A percentile compares a stretch with the other conserved stretches of the same genome.
Evolutionary conservation across 2,888 invertebrate species (phyloP).

Genomic region (Empis livida): DNA sequence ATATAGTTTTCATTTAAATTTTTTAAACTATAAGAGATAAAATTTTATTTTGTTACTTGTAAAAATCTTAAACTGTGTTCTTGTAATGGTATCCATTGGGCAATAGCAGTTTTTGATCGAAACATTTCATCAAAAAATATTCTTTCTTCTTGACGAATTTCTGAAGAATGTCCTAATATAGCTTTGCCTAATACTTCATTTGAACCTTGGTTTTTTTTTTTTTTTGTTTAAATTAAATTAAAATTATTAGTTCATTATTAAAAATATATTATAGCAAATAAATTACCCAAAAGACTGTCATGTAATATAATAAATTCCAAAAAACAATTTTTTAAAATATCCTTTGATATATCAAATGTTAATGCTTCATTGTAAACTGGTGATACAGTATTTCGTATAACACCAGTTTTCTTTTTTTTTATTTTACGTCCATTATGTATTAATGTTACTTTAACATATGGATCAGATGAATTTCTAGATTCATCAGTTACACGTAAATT

Average conservation of each 20-base stretch:
- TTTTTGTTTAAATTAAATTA: too few species aligned
- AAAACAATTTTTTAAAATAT: constrained; percentile 40
- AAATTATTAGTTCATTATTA: too few species aligned
- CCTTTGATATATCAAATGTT: constrained; percentile 76
- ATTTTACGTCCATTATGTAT: constrained; percentile 78
- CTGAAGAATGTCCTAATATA: constrained; percentile 38
- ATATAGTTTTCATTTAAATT: too few species aligned
- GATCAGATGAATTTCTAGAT: constrained; percentile 81
- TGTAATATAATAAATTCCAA: constrained; percentile 48
- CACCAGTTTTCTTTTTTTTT: constrained; percentile 87
- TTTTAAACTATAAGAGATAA: too few species aligned
- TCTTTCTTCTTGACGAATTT: constrained; percentile 36
- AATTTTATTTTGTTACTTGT: too few species aligned
- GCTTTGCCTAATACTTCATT: constrained; percentile 42
- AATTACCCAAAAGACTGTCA: constrained; percentile 43
- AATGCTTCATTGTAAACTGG: constrained; percentile 90
- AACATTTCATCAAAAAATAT: constrained; percentile 44
- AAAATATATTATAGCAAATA: background rate
- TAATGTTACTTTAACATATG: constrained; percentile 85
- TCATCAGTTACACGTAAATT: constrained; percentile 90
- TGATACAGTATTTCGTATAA: constrained; percentile 71
- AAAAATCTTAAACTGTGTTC: constrained; percentile 33
- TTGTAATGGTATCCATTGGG: constrained; percentile 44
- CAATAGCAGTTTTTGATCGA: constrained; percentile 43
- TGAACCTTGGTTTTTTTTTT: constrained; percentile 37